A percentile compares a stretch with the other conserved stretches of the same genome.
Evolutionary conservation across 2,113 vertebrate genomes (phyloP).

Genomic region (Trochalopteron elliotii): DNA sequence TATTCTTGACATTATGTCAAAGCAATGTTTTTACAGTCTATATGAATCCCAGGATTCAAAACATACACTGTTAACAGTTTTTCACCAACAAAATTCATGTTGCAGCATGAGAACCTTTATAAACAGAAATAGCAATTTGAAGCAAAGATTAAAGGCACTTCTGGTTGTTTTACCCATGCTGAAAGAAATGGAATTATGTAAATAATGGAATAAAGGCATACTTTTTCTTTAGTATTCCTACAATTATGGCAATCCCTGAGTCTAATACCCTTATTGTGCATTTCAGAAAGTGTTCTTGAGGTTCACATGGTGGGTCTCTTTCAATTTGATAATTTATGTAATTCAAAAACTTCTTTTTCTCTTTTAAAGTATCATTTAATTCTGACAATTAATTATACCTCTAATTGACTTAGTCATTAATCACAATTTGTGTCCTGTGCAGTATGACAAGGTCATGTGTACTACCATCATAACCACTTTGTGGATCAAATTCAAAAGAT

Average conservation of each 20-base stretch:
- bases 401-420: not conserved
- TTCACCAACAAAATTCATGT: not conserved
- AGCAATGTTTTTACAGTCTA: not conserved
- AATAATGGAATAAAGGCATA: not conserved
- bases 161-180: not conserved
- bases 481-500: not conserved
- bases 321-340: not conserved
- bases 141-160: not conserved
- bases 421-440: not conserved
- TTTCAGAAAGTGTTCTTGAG: not conserved
- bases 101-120: not conserved
- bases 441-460: not conserved
- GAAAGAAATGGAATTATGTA: not conserved
- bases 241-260: not conserved
- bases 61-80: not conserved
- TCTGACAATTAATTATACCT: not conserved
- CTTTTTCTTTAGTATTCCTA: not conserved
- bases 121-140: not conserved
- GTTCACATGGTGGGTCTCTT: not conserved
- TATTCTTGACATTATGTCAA: not conserved
- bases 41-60: not conserved
- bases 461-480: not conserved
- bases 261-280: not conserved
- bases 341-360: not conserved
- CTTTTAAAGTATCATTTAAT: not conserved